A percentile compares a stretch with the other conserved stretches of the same genome.
These are phyloP conservation scores for Megaleporinus macrocephalus DNA, from an alignment of 2,113 vertebrate species.

Conservation along the genomic window DNA sequence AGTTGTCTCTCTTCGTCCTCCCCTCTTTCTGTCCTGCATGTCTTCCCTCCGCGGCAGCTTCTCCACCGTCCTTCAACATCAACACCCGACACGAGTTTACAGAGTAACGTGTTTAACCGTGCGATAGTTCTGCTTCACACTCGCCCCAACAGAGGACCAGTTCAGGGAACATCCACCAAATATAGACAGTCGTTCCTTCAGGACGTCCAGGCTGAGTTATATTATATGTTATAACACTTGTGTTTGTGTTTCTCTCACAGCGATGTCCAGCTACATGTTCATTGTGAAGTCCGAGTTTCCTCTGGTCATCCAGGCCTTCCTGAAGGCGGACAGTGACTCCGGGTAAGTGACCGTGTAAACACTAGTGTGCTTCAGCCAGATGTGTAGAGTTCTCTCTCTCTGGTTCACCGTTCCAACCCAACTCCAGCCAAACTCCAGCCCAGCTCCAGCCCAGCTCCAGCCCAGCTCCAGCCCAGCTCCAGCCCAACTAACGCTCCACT, in stretches of 20 bases:
- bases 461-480: too few species aligned
- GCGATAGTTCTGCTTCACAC: background rate
- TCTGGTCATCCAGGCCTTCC: constrained; percentile 94
- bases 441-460: too few species aligned
- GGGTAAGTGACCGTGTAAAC: constrained; percentile 79
- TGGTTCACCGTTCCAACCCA: too few species aligned
- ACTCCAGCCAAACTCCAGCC: too few species aligned
- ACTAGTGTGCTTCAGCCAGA: too few species aligned
- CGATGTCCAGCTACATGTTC: constrained; percentile 99
- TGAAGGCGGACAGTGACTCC: constrained; percentile 82
- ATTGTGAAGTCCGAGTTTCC: constrained; percentile 97
- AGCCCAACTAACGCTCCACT: too few species aligned
- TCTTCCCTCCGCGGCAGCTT: background rate
- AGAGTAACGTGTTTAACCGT: background rate
- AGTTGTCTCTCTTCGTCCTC: background rate
- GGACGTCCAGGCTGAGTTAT: background rate
- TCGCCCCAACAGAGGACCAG: background rate
- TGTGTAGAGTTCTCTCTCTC: too few species aligned
- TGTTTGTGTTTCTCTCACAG: constrained; percentile 67
- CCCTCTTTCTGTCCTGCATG: background rate
- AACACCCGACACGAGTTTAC: background rate
- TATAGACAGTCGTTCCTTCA: background rate
- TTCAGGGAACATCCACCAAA: background rate
- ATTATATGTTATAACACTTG: background rate
- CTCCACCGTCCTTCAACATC: background rate